A percentile compares a stretch with the other conserved stretches of the same genome.
Evolutionary conservation across 2,797 vertebrate genomes (phyloP).

Genomic region (Silurus lanzhouensis): DNA sequence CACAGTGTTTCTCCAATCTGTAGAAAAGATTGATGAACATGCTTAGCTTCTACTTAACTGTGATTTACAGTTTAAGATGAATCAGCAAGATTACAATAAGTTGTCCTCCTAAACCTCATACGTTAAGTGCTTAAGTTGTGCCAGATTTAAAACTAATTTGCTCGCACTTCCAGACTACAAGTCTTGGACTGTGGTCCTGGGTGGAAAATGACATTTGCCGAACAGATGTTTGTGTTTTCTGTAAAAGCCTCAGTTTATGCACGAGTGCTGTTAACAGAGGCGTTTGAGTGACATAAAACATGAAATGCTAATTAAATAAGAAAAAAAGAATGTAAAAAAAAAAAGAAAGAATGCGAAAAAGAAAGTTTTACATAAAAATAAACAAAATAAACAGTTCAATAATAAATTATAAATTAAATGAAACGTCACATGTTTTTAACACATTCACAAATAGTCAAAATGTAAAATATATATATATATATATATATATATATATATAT

Average conservation of each 20-base stretch:
- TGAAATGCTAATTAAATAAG: conserved; percentile 28
- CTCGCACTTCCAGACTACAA: conserved; percentile 43
- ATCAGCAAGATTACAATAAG: conserved; percentile 53
- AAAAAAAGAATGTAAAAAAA: not conserved
- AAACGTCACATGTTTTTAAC: not conserved
- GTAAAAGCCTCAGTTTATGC: conserved; percentile 35
- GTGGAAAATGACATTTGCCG: conserved; percentile 58
- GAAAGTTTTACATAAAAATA: not conserved
- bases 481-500: too few species aligned
- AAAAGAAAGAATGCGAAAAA: not conserved
- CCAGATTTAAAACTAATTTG: conserved; percentile 57
- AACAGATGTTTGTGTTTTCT: conserved; percentile 61
- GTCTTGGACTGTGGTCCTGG: conserved; percentile 40
- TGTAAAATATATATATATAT: too few species aligned
- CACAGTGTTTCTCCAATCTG: conserved; percentile 39
- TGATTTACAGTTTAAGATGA: conserved; percentile 51
- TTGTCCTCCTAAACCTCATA: conserved; percentile 47
- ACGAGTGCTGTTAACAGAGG: conserved; percentile 37
- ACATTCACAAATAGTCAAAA: not conserved
- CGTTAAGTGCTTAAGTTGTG: conserved; percentile 50
- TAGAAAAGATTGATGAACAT: conserved; percentile 50
- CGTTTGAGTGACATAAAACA: conserved; percentile 43
- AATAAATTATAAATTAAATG: too few species aligned
- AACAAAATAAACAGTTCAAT: not conserved
- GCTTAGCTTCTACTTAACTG: conserved; percentile 27